phyloP scores from a whole-genome alignment of 1,140 invertebrate species.

The Oncopodura yosiiana region DNA sequence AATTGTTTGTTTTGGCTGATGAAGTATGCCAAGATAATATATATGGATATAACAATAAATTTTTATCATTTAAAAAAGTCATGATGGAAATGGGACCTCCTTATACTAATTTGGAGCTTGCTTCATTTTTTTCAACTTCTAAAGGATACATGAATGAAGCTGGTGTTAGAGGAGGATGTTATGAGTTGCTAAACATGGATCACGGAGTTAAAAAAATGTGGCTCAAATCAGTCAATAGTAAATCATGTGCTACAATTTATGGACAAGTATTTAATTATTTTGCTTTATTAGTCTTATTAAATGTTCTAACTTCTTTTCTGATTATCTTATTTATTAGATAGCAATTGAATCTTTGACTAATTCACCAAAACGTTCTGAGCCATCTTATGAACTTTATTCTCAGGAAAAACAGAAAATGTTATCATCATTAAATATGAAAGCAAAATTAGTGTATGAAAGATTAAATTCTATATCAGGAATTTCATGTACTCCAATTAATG shows the following conservation, averaged over 20 bases:
- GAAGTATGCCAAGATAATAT: slow-evolving; percentile 89
- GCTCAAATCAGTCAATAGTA: slow-evolving; percentile 54
- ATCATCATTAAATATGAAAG: slow-evolving; percentile 46
- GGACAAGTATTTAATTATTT: slow-evolving; percentile 51
- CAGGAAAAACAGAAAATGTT: slow-evolving; percentile 50
- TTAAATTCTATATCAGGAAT: slow-evolving; percentile 8
- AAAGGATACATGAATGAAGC: slow-evolving; percentile 47
- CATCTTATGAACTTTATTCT: slow-evolving; percentile 42
- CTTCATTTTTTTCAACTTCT: slow-evolving; percentile 90
- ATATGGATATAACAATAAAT: slow-evolving; percentile 76
- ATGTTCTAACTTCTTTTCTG: background rate
- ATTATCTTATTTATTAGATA: slow-evolving; percentile 47
- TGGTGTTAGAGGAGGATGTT: slow-evolving; percentile 51
- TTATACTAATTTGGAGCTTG: slow-evolving; percentile 72
- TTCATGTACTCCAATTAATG: slow-evolving; percentile 4
- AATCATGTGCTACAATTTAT: slow-evolving; percentile 53
- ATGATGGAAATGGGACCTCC: slow-evolving; percentile 75
- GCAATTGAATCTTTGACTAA: slow-evolving; percentile 54
- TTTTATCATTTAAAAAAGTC: slow-evolving; percentile 91
- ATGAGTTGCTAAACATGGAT: slow-evolving; percentile 53
- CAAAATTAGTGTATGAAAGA: background rate
- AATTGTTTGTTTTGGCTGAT: slow-evolving; percentile 83
- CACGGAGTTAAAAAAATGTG: slow-evolving; percentile 48
- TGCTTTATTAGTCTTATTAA: slow-evolving; percentile 38
- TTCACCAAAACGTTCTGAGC: slow-evolving; percentile 49